A percentile compares a stretch with the other conserved stretches of the same genome.
phyloP scores from a whole-genome alignment of 2,888 invertebrate genomes.

The Bhutanitis thaidina region DNA sequence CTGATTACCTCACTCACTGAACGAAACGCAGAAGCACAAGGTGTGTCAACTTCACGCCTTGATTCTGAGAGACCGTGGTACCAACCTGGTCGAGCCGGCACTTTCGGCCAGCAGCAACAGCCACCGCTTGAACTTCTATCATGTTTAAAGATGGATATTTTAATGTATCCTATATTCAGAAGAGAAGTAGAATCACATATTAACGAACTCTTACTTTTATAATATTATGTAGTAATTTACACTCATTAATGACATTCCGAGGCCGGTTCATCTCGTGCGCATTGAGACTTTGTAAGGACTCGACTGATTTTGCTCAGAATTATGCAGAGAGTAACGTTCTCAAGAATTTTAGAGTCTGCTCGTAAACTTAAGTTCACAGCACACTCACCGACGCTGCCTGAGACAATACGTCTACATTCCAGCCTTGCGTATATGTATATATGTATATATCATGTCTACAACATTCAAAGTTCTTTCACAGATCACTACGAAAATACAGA shows the following conservation, averaged over 20 bases:
- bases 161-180: too few species aligned
- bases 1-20: too few species aligned
- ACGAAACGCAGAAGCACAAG: too few species aligned
- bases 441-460: constrained; percentile 1
- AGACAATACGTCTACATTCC: constrained; percentile 21
- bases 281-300: constrained; percentile 2
- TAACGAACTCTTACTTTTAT: too few species aligned
- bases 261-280: constrained; percentile 10
- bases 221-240: too few species aligned
- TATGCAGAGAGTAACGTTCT: constrained; percentile 11
- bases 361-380: constrained; percentile 16
- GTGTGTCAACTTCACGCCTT: too few species aligned
- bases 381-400: constrained; percentile 14
- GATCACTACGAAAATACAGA: constrained; percentile 11
- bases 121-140: too few species aligned
- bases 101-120: too few species aligned
- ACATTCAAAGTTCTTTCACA: constrained; percentile 10
- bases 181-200: too few species aligned
- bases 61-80: too few species aligned
- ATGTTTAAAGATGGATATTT: too few species aligned
- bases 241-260: constrained; percentile 8
- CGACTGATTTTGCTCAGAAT: constrained; percentile 6
- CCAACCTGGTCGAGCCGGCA: too few species aligned
- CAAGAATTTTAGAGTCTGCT: constrained; percentile 15
- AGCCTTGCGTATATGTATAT: background rate